Evolutionary conservation across 2,113 vertebrate species (phyloP), one percentile per base, ranked within the genome.

Genomic region (Ptilorrhoa leucosticta): DNA sequence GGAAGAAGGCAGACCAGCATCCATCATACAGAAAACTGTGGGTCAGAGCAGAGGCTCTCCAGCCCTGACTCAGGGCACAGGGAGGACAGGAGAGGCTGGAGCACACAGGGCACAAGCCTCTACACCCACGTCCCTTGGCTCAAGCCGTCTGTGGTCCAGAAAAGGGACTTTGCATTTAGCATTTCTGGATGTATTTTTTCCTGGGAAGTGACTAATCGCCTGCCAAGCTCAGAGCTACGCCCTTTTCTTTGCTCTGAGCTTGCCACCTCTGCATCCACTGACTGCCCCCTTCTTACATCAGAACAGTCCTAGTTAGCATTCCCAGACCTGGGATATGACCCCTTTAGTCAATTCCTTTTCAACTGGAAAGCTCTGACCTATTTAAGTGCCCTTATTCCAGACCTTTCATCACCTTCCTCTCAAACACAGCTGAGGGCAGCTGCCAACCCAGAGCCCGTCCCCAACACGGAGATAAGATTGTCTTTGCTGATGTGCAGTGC

Each of bases 291-390:
- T 71, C 35, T 91, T 33, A 7, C 3, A 50, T 8, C 9, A 24
- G 56, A 93, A 70, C 42, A 78, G 40, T n/a, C 22, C 51, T 18
- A 12, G 35, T 93, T 42, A 89, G 65, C 47, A 75, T 78, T 87
- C 44, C 78, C 78, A 85, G 69, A 44, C 50, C 54, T 26, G 56
- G 60, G 42, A 68, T 91, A 15, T 39, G 65, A 84, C 58, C 56
- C 31, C 57, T 78, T 82, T n/a, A 78, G 44, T 56, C 21, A 21
- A 7, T 35, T 42, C 17, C 39, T 82, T 81, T 77, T 79, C 84
- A 70, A 3, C 44, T 7, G 42, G 80, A 89, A 96, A 89, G 77
- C 76, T 87, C 89, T 91, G 89, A 95, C 90, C 84, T 93, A 50
- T 89, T 94, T 94, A 91, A 70, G 42, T 33, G 65, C 33, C 77